Evolutionary conservation across 2,888 invertebrate genomes (phyloP).

Genomic region (Zhengitettix transpicula): DNA sequence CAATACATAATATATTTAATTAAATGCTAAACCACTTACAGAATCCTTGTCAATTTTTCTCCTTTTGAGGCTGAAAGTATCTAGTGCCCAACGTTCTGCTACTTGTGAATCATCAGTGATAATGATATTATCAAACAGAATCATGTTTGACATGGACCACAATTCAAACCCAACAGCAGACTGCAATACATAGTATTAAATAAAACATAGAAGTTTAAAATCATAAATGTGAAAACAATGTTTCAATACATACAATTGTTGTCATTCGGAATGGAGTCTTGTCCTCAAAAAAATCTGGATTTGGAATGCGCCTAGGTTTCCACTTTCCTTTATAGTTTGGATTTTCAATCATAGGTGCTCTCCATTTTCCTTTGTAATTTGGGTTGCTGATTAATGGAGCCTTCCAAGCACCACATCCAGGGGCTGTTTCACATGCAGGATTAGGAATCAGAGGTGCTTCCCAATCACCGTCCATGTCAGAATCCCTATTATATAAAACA

Average conservation of each 20-base stretch:
- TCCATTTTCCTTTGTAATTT: constrained; percentile 85
- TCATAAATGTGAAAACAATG: not conserved
- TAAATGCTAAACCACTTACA: constrained; percentile 36
- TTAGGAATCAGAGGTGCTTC: constrained; percentile 87
- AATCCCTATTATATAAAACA: constrained; percentile 44
- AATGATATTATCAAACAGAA: constrained; percentile 90
- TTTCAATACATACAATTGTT: constrained; percentile 56
- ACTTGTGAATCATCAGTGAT: constrained; percentile 66
- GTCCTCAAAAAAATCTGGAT: constrained; percentile 89
- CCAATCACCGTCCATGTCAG: constrained; percentile 98
- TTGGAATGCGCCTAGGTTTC: constrained; percentile 69
- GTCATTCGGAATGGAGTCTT: constrained; percentile 78
- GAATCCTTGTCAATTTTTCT: constrained; percentile 63
- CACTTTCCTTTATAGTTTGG: constrained; percentile 94
- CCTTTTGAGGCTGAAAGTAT: constrained; percentile 71
- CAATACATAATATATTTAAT: constrained; percentile 1
- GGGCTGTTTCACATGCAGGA: constrained; percentile 58
- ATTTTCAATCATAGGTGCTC: constrained; percentile 74
- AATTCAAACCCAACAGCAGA: constrained; percentile 88
- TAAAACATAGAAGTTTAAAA: not conserved
- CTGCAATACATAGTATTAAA: constrained; percentile 30
- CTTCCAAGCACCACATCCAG: constrained; percentile 87
- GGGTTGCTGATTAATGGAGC: constrained; percentile 77
- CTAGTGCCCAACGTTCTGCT: constrained; percentile 64
- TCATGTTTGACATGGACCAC: constrained; percentile 94